Evolutionary conservation across 2,113 vertebrate genomes (phyloP).

Genomic region (Oncorhynchus keta): DNA sequence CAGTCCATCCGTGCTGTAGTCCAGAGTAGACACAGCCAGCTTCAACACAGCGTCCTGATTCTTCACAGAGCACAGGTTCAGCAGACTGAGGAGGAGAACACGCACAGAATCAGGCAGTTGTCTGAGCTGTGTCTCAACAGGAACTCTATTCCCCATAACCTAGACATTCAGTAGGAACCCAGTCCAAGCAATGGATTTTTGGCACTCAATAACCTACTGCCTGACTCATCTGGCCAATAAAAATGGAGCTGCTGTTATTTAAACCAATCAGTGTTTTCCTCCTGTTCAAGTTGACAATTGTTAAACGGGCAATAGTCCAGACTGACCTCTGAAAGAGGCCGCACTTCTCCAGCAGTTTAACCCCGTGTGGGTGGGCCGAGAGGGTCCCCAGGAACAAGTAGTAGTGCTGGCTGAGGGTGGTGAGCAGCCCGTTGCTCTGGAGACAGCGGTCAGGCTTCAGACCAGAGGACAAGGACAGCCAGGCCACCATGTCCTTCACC

Average conservation of each 20-base stretch:
- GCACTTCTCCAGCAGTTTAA: constrained; percentile 98
- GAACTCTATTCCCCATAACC: background rate
- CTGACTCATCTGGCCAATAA: too few relatives aligned
- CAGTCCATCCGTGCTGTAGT: constrained; percentile 95
- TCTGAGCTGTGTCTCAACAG: too few relatives aligned
- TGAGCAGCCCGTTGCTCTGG: constrained; percentile 92
- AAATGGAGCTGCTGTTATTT: background rate
- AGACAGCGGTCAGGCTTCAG: constrained; percentile 92
- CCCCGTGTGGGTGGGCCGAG: constrained; percentile 92
- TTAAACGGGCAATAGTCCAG: too few relatives aligned
- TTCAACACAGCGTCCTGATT: constrained; percentile 97
- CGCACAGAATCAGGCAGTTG: background rate
- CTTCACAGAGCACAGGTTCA: constrained; percentile 95
- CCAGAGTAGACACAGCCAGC: constrained; percentile 92
- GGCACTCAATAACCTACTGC: background rate
- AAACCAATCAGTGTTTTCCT: too few relatives aligned
- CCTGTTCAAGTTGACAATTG: too few relatives aligned
- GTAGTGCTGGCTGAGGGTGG: constrained; percentile 96
- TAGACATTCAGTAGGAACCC: too few relatives aligned
- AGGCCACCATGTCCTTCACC: constrained; percentile 92
- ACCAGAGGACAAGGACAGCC: constrained; percentile 88
- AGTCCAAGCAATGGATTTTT: too few relatives aligned
- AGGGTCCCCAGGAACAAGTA: constrained; percentile 95
- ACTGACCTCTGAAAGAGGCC: constrained; percentile 96
- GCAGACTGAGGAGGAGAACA: constrained; percentile 76